These are phyloP conservation scores for Scaptomyza reducta DNA, from an alignment of 2,888 invertebrate genomes.

Conservation along the genomic window DNA sequence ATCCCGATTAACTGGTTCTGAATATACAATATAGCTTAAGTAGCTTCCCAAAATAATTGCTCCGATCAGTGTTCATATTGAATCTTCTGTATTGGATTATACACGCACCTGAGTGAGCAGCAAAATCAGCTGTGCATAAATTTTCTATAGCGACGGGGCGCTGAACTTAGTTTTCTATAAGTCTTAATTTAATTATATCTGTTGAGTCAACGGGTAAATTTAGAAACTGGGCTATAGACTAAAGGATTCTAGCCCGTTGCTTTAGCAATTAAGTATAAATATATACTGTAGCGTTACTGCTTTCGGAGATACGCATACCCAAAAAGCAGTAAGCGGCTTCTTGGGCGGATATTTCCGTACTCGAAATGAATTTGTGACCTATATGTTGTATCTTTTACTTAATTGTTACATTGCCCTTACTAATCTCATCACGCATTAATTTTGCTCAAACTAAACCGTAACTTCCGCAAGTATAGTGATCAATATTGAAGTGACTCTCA, in stretches of 20 bases:
- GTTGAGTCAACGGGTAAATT: background rate
- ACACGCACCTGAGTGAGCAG: too few species aligned
- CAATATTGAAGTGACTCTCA: background rate
- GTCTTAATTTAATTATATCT: background rate
- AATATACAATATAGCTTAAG: too few species aligned
- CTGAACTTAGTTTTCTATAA: too few species aligned
- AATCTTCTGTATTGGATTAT: too few species aligned
- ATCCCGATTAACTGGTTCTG: too few species aligned
- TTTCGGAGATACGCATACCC: background rate
- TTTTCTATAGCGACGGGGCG: too few species aligned
- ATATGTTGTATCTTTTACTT: background rate
- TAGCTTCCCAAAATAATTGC: too few species aligned
- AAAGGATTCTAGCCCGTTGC: background rate
- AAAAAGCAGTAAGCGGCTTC: background rate
- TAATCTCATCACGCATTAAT: background rate
- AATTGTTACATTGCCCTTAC: background rate
- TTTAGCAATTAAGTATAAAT: background rate
- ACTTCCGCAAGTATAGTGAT: background rate
- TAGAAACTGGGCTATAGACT: background rate
- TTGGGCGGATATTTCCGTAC: background rate
- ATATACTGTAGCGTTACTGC: background rate
- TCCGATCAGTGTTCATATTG: too few species aligned
- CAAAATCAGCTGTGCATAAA: too few species aligned
- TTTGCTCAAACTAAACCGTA: background rate
- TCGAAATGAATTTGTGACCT: background rate